phyloP scores from a whole-genome alignment of 2,113 vertebrate genomes.

The Anguilla japonica region DNA sequence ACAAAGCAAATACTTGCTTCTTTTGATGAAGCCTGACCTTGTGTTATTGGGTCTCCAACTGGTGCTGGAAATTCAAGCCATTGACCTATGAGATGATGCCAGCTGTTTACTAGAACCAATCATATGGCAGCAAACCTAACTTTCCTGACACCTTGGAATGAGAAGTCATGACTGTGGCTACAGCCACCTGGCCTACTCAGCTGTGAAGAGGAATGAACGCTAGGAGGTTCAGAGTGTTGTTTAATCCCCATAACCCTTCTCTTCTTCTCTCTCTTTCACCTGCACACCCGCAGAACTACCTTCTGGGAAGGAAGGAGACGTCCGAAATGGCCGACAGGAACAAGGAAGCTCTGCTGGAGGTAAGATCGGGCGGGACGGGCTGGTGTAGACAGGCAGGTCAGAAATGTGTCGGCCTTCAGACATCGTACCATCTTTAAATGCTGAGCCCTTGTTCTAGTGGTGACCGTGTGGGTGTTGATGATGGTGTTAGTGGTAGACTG shows the following conservation, averaged over 20 bases:
- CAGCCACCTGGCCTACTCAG: not conserved
- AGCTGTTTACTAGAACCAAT: not conserved
- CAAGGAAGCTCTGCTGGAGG: constrained; percentile 95
- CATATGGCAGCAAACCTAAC: not conserved
- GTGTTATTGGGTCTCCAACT: too few relatives aligned
- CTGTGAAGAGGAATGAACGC: not conserved
- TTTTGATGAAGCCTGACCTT: too few relatives aligned
- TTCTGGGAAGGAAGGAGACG: constrained; percentile 93
- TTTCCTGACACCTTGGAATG: not conserved
- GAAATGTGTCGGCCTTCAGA: not conserved
- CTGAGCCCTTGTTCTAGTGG: too few relatives aligned
- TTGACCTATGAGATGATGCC: too few relatives aligned
- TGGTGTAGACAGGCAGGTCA: too few relatives aligned
- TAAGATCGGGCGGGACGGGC: constrained; percentile 47
- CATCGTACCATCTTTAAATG: not conserved
- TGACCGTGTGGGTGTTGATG: not conserved
- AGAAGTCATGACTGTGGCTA: too few relatives aligned
- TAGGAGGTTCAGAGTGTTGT: not conserved
- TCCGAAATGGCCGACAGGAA: constrained; percentile 97
- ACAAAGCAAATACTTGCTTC: too few relatives aligned
- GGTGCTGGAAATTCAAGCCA: too few relatives aligned
- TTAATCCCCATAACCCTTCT: constrained; percentile 25
- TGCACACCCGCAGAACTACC: constrained; percentile 83
- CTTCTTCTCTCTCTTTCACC: not conserved
- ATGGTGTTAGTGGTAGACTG: not conserved